Percentiles rank a stretch among this genome's conserved stretches.
Evolutionary conservation across 2,888 invertebrate genomes (phyloP).

Genomic region (Drosophila prostipennis): DNA sequence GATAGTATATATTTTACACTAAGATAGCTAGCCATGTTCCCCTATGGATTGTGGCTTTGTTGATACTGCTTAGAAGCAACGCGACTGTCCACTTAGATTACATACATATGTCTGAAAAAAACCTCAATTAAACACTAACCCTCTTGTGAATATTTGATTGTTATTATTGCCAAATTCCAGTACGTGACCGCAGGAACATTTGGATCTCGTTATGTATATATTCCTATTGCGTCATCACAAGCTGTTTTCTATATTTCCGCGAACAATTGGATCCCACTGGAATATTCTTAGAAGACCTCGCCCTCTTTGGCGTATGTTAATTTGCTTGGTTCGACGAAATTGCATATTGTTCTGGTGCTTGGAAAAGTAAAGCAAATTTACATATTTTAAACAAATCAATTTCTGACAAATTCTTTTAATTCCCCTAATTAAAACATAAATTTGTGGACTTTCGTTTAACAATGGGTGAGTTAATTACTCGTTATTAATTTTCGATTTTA

Average conservation of each 20-base stretch:
- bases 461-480: too few species aligned
- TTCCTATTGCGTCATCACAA: background rate
- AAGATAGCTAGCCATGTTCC: background rate
- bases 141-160: background rate
- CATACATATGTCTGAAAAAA: background rate
- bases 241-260: background rate
- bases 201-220: background rate
- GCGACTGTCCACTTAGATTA: conserved; percentile 18
- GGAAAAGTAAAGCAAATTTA: too few species aligned
- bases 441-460: too few species aligned
- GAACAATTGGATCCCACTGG: background rate
- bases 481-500: too few species aligned
- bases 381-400: too few species aligned
- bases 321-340: background rate
- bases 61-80: background rate
- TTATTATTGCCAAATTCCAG: background rate
- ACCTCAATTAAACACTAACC: conserved; percentile 1
- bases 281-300: conserved; percentile 14
- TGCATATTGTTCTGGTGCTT: too few species aligned
- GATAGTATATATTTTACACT: conserved; percentile 6
- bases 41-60: background rate
- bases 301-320: background rate
- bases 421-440: too few species aligned
- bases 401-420: too few species aligned
- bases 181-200: background rate